Evolutionary conservation across 2,113 vertebrate species (phyloP), one percentile per base, ranked within the genome.

Genomic region (Rhea pennata): DNA sequence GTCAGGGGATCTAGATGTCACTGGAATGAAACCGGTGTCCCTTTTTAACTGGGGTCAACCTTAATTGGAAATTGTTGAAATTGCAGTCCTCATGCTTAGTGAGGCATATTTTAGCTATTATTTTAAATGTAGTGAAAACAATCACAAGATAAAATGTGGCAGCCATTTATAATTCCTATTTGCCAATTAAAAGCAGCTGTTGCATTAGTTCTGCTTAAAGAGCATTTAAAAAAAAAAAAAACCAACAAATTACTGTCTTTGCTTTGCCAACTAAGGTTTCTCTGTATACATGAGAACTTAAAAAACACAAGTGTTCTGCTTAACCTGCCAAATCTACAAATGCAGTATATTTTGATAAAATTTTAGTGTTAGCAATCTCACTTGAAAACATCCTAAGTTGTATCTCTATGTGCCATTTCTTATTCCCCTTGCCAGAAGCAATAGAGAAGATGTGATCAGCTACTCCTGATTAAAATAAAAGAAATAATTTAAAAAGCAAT

Each of bases 161-260:
- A 95, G 79, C 80, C 23, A 1, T 62, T 93, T 91, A 78, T 91
- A 90, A 87, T 93, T 96, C 71, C 24, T 64, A 89, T 36, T 94
- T 93, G 80, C 40, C 1, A 4, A 88, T 95, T 91, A 93, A 97
- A 96, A 93, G 59, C 46, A 96, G 62, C 62, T 95, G 66, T 87
- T 93, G 39, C 26, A 77, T 87, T 95, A 56, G 12, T 90, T 96
- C 56, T 85, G 15, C 13, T 78, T 83, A 40, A 9, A 88, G 27
- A 70, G 39, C 8, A 36, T 36, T 36, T 14, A 14, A 27, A 54
- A 54, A 54, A 54, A 27, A 54, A 20, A 27, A 31, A 31, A 58
- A 27, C 11, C 73, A 44, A 65, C 14, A 61, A 66, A 19, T 48
- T 19, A 9, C 16, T 59, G 1, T 17, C 11, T 85, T 58, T 81